Base-by-base conservation (phyloP, 2,888 invertebrate species). In the Ptilodon capucinus region DNA sequence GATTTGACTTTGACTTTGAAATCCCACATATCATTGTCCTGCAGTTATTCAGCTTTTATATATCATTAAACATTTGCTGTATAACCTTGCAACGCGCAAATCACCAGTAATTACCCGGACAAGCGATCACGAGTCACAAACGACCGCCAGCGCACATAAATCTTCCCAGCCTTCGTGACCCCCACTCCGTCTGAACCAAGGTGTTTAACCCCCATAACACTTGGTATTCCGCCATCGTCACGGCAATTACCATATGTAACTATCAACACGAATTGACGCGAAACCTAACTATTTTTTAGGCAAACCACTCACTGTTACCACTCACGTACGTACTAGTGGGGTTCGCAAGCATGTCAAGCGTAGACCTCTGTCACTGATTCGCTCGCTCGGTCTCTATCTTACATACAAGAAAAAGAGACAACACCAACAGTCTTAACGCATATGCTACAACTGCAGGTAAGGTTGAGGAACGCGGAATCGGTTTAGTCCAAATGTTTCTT, bases 161-260 rank as follows among this genome's bases (percentile, higher is more conserved):
- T 41, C 34, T 38, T 13, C 19, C 4, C 18, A 13, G 7, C 13
- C n/a, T n/a, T 25, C 50, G 50, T 60, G 60, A 64, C 64, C 65
- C 47, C 35, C 44, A 39, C 38, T 19, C 51, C 36, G 16, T 36
- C 28, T 41, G 60, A 49, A 47, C 51, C 28, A 40, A 45, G 35
- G 45, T 46, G 45, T 45, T 64, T 67, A 64, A 67, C 58, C 57
- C 50, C 40, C 23, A 40, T 32, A 40, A 34, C 58, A 48, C 61
- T 75, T 68, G 52, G 54, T 64, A 76, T 75, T 68, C 77, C 54
- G 48, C 45, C 40, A 51, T 54, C 59, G 66, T 60, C 40, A 51
- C 43, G 48, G 48, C 74, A 76, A 81, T 81, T 79, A 81, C 74
- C 78, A 79, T 81, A 72, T 63, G 56, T 66, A 69, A 71, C 68